phyloP scores from a whole-genome alignment of 53 echinoderm and acorn worm species.

The Apostichopus leukothele region DNA sequence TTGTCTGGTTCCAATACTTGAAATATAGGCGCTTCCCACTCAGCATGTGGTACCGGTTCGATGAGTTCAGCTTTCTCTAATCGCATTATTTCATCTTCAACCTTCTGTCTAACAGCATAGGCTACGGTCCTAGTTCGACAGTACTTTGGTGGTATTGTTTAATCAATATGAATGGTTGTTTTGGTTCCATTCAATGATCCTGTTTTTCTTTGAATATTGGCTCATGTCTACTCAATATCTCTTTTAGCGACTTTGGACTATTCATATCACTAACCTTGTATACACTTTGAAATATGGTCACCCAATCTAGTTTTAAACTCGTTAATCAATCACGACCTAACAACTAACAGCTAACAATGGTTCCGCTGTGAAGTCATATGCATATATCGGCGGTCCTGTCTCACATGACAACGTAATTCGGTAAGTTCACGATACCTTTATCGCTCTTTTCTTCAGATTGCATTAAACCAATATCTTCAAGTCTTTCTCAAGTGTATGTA shows the following conservation, averaged over 20 bases:
- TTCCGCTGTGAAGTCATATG: too few relatives aligned
- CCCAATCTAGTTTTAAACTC: conserved; percentile 52
- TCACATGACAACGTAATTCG: conserved; percentile 29
- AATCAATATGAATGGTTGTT: neutral
- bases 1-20: conserved; percentile 30
- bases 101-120: neutral
- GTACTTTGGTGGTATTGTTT: neutral
- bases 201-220: conserved; percentile 25
- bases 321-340: conserved; percentile 50
- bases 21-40: conserved; percentile 57
- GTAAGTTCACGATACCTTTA: conserved; percentile 14
- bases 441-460: conserved; percentile 12
- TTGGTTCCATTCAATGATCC: conserved; percentile 35
- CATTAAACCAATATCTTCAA: conserved; percentile 40
- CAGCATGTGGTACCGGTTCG: conserved; percentile 33
- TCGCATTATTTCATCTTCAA: neutral
- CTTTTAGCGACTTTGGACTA: neutral
- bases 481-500: conserved; percentile 47
- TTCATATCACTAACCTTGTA: neutral
- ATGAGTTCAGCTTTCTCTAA: conserved; percentile 10
- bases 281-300: conserved; percentile 8
- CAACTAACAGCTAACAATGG: neutral
- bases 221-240: neutral
- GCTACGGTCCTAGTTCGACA: neutral
- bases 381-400: conserved; percentile 25